Evolutionary conservation across 2,888 invertebrate genomes (phyloP).

Genomic region (Pyrrhopygopsis socrates): DNA sequence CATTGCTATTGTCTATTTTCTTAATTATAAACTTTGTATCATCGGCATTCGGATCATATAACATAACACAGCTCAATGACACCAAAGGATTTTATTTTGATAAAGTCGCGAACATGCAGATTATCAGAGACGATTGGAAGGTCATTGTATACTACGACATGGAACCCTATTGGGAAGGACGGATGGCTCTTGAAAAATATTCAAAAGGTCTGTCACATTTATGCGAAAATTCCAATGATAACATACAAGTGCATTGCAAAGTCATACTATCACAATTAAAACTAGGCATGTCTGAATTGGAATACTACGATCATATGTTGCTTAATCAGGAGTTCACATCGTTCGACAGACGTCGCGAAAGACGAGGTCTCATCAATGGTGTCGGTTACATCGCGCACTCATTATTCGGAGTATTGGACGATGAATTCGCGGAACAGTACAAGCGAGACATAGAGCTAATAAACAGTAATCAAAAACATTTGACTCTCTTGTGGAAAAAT

Average conservation of each 20-base stretch:
- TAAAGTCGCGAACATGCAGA: conserved; percentile 3
- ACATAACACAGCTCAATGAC: not conserved
- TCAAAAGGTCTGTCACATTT: not conserved
- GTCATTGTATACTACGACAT: conserved; percentile 26
- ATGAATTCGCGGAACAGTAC: conserved; percentile 70
- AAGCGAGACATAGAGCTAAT: conserved; percentile 50
- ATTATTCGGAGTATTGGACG: conserved; percentile 72
- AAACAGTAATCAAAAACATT: conserved; percentile 45
- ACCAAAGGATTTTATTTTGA: conserved; percentile 16
- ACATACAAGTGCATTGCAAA: not conserved
- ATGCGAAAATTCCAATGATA: not conserved
- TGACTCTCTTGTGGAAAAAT: conserved; percentile 58
- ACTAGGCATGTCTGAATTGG: not conserved
- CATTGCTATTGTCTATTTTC: not conserved
- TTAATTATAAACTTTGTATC: conserved; percentile 5
- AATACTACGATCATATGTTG: conserved; percentile 16
- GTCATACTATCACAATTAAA: not conserved
- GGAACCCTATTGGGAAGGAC: conserved; percentile 26
- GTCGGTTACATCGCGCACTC: conserved; percentile 56
- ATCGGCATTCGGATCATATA: not conserved
- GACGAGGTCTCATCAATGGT: conserved; percentile 70
- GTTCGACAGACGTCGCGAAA: not conserved
- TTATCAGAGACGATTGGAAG: conserved; percentile 22
- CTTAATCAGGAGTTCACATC: conserved; percentile 41
- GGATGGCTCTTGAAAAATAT: not conserved